These are phyloP conservation scores for Danio rerio DNA, from an alignment of 2,113 vertebrate species.

Conservation along the genomic window DNA sequence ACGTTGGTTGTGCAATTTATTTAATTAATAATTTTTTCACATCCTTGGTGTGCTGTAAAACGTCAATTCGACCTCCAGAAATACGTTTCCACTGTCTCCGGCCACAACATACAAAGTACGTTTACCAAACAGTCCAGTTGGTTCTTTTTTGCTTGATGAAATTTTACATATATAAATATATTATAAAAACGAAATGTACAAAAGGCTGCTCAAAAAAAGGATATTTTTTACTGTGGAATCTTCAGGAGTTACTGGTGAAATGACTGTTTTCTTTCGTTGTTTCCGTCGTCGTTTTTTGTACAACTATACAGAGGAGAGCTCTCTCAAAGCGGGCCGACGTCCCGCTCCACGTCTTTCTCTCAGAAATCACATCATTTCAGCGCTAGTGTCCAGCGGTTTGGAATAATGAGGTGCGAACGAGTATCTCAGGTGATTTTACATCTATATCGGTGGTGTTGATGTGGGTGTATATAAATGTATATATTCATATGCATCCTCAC, in stretches of 20 bases:
- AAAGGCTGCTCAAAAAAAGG: slow-evolving; percentile 70
- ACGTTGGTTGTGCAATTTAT: not conserved
- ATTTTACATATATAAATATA: slow-evolving; percentile 55
- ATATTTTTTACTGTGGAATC: slow-evolving; percentile 69
- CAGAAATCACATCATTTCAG: slow-evolving; percentile 57
- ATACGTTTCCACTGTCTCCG: slow-evolving; percentile 65
- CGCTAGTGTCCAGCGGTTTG: slow-evolving; percentile 76
- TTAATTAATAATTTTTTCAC: not conserved
- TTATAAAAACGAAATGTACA: slow-evolving; percentile 54
- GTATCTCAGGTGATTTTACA: slow-evolving; percentile 85
- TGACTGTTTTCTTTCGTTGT: slow-evolving; percentile 68
- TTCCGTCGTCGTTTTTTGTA: slow-evolving; percentile 59
- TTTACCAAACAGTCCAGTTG: slow-evolving; percentile 3
- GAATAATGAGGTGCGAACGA: slow-evolving; percentile 81
- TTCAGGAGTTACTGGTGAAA: slow-evolving; percentile 76
- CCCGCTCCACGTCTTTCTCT: slow-evolving; percentile 62
- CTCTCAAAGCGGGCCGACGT: slow-evolving; percentile 70
- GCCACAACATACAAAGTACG: not conserved
- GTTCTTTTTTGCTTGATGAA: slow-evolving; percentile 49
- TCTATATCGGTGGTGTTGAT: slow-evolving; percentile 77
- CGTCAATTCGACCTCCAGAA: slow-evolving; percentile 30
- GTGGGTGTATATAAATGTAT: slow-evolving; percentile 73
- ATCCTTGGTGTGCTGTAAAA: not conserved
- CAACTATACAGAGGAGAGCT: slow-evolving; percentile 66
- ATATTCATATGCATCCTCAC: slow-evolving; percentile 80